Evolutionary conservation across 2,888 invertebrate species (phyloP), one percentile per base, ranked within the genome.

Genomic region (Pantelozetes paolii): DNA sequence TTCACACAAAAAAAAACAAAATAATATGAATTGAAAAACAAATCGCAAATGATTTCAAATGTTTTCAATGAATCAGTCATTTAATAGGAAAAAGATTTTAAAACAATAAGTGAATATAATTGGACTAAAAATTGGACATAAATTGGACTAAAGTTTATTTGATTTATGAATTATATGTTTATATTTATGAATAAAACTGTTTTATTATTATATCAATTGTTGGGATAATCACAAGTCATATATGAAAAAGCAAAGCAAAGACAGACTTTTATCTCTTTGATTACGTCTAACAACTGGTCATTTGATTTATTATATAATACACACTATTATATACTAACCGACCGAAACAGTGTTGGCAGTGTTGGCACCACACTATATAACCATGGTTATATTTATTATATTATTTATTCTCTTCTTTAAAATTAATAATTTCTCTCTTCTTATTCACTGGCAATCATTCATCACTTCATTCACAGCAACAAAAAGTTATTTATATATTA

Each of bases 211-310:
- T 20, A 50, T 54, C 54, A 54, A 54, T 26, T 54, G 54, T 54
- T 54, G 54, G n/a, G 54, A 54, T 54, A 54, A 54, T 54, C 54
- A 54, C 13, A 54, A 54, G 54, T 54, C 54, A 54, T 50, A 50
- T 50, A 50, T 15, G 20, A n/a, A 50, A n/a, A 20, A 50, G 20
- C 8, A 6, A 45, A 45, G 20, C 20, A 20, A 45, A 45, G 15
- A 11, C 18, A 18, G 2, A 45, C 15, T 45, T 50, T 50, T 50
- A 20, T 50, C 18, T 8, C 50, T 50, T 45, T 45, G 45, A 45
- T 45, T 3, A 45, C 45, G 15, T 15, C 45, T 15, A 45, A 11
- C 45, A 15, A 45, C 45, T 45, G 45, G 45, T 45, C 45, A 45
- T 45, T 45, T 45, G 18, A 15, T 45, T 15, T 6, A 45, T 45